Evolutionary conservation across 2,888 invertebrate genomes (phyloP), one percentile per base, ranked within the genome.

Genomic region (Tachina grossa): DNA sequence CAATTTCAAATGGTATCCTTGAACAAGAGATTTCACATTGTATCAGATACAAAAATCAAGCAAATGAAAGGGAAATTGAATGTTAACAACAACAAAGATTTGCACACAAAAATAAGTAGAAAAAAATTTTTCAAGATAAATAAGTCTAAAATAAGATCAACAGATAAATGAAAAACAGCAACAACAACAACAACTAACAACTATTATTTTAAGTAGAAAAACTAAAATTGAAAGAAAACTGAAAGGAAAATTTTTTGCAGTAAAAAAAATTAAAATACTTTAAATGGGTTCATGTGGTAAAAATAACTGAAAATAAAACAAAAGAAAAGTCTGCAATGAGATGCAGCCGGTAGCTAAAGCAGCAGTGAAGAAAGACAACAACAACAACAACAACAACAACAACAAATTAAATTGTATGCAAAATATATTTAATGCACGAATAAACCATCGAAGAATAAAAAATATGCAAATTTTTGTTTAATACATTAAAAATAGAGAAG

Each of bases 341-440:
- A 61, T 61, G 45, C 22, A 66, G 71, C 1, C 47, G 63, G 71
- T 59, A 77, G 71, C 76, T 47, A 16, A 22, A 74, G 65, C 69
- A 57, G 55, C 71, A 66, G 49, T 51, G 41, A 39, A 63, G 74
- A 49, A 43, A 53, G 16, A 39, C 16, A 16, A 8, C 71, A 75
- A 31, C 19, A 39, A 8, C 11, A 57, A 43, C 11, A 8, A 41
- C 19, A 63, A 75, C n/a, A n/a, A 22, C 22, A 47, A 47, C 45
- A 71, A 65, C n/a, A 16, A 66, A 79, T 53, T 13, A 72, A 82
- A 79, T 66, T 79, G 51, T 80, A 83, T 86, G 84, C 79, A 86
- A 85, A 87, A 87, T 87, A 77, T 83, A 82, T 87, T 87, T 83
- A 89, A 87, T 88, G 87, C 87, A 88, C 87, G 87, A 88, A 87